A percentile compares a stretch with the other conserved stretches of the same genome.
Evolutionary conservation across 2,113 vertebrate species (phyloP).

Genomic region (Phoenicopterus ruber): DNA sequence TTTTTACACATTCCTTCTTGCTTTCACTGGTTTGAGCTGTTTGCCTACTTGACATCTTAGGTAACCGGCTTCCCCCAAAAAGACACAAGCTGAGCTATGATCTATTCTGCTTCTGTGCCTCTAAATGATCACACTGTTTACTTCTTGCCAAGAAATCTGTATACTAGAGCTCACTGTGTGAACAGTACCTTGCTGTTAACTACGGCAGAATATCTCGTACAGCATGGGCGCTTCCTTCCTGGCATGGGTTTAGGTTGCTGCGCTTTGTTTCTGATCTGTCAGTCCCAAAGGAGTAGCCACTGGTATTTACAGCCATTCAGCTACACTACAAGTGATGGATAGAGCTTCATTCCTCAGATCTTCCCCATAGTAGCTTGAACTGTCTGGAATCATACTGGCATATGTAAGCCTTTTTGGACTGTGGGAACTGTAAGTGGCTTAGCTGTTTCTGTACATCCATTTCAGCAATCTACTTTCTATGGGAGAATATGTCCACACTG

Average conservation of each 20-base stretch:
- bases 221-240: background rate
- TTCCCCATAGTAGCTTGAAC: background rate
- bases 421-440: background rate
- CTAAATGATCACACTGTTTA: background rate
- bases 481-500: background rate
- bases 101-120: background rate
- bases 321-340: background rate
- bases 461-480: background rate
- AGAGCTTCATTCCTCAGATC: background rate
- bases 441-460: background rate
- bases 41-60: background rate
- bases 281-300: background rate
- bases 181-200: background rate
- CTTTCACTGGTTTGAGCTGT: background rate
- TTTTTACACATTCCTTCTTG: background rate
- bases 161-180: background rate
- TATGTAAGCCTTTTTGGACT: background rate
- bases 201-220: background rate
- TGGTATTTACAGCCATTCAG: background rate
- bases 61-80: background rate
- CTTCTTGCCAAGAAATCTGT: background rate
- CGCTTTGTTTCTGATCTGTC: background rate
- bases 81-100: background rate
- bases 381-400: background rate
- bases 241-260: background rate